A percentile compares a stretch with the other conserved stretches of the same genome.
phyloP scores from a whole-genome alignment of 2,113 vertebrate species.

The Petrocephalus microphthalmus region DNA sequence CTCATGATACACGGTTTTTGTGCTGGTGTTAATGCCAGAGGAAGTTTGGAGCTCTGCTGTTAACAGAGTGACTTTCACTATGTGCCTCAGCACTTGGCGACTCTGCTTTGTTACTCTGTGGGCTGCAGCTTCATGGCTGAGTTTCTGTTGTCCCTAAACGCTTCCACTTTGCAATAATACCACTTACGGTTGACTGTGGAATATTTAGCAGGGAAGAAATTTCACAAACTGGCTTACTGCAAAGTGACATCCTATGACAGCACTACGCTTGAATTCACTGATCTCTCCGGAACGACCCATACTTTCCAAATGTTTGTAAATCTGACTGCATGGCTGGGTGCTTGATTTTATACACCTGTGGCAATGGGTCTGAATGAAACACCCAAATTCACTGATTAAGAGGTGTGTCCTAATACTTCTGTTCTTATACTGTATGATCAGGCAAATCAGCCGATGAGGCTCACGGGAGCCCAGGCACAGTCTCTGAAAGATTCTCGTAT shows the following conservation, averaged over 20 bases:
- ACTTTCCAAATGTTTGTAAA: not conserved
- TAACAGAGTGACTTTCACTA: not conserved
- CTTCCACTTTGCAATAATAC: not conserved
- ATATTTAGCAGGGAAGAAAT: too few species aligned
- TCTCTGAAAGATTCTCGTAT: too few species aligned
- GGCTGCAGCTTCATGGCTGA: not conserved
- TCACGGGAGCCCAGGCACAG: too few species aligned
- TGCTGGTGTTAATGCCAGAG: too few species aligned
- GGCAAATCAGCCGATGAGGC: too few species aligned
- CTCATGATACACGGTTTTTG: too few species aligned
- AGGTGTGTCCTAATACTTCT: not conserved
- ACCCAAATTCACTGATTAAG: not conserved
- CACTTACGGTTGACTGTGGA: not conserved
- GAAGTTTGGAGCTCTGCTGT: too few species aligned
- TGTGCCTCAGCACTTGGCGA: not conserved
- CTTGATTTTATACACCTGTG: not conserved
- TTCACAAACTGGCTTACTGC: too few species aligned
- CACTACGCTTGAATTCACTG: too few species aligned
- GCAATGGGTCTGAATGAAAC: not conserved
- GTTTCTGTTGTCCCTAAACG: not conserved
- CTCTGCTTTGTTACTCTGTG: not conserved
- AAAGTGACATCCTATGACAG: too few species aligned
- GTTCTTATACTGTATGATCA: too few species aligned
- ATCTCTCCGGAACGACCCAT: not conserved
- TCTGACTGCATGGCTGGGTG: not conserved